Percentiles rank a stretch among this genome's conserved stretches.
Conservation (phyloP, 2,113 vertebrate genomes). For the Colaptes auratus region DNA sequence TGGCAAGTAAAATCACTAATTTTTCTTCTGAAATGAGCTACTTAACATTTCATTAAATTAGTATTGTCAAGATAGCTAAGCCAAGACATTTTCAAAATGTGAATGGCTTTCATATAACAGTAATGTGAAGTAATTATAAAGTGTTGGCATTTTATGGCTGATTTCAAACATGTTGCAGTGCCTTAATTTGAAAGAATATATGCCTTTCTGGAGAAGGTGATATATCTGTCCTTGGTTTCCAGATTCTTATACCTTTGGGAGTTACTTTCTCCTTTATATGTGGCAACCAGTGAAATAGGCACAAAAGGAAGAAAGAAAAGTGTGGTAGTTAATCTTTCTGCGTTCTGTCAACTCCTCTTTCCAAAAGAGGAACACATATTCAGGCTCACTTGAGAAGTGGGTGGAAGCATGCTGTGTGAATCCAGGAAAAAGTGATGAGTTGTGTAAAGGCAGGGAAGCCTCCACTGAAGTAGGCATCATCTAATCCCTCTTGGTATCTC, state of each 20-base stretch:
- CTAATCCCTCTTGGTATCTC: not conserved
- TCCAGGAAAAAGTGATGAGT: not conserved
- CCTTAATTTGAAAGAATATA: not conserved
- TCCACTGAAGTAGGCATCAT: not conserved
- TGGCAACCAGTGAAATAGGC: not conserved
- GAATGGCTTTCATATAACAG: not conserved
- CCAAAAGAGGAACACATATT: not conserved
- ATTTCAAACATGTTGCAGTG: not conserved
- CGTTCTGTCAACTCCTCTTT: not conserved
- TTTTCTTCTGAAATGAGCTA: not conserved
- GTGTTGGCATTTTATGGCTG: not conserved
- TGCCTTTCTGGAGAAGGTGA: accelerated
- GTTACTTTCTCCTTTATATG: not conserved
- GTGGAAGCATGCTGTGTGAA: not conserved
- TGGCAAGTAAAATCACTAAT: not conserved
- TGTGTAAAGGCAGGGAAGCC: not conserved
- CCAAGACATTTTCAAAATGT: not conserved
- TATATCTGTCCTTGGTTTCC: not conserved
- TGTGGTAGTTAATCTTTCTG: not conserved
- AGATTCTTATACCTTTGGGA: not conserved
- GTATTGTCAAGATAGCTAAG: not conserved
- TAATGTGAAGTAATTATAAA: not conserved
- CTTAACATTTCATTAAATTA: too few species aligned
- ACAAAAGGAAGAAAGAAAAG: not conserved
- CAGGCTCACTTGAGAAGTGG: not conserved